Evolutionary conservation across 2,888 invertebrate genomes (phyloP).

Genomic region (Leucophenga maculata): DNA sequence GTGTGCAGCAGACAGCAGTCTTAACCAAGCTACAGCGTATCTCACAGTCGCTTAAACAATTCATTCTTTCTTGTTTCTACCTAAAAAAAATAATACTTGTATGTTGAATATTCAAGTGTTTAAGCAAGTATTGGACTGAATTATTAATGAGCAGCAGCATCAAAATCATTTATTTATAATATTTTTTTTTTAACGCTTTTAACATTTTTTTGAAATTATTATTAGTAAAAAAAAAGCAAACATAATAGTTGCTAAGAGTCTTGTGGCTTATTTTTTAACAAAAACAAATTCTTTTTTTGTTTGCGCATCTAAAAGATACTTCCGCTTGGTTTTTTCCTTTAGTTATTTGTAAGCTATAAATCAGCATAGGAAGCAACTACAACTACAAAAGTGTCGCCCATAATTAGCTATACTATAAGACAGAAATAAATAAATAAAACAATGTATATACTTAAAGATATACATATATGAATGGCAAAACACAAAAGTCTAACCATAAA

Average conservation of each 20-base stretch:
- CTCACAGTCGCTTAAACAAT: too few relatives aligned
- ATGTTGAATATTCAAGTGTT: conserved; percentile 12
- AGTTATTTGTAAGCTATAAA: conserved; percentile 8
- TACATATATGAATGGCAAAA: not conserved
- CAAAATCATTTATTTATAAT: not conserved
- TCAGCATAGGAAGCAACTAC: conserved; percentile 14
- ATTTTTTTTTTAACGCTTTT: not conserved
- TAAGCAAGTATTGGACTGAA: conserved; percentile 16
- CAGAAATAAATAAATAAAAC: not conserved
- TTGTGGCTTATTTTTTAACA: not conserved
- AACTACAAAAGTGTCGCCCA: not conserved
- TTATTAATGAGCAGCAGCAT: conserved; percentile 11
- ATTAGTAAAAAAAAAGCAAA: conserved; percentile 14
- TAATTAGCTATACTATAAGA: conserved; percentile 16
- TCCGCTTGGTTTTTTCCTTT: conserved; percentile 51
- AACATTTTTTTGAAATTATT: too few relatives aligned
- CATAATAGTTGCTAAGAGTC: conserved; percentile 17
- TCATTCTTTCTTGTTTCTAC: too few relatives aligned
- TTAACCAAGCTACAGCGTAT: too few relatives aligned
- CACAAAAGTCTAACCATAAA: conserved; percentile 9
- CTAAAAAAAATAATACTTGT: too few relatives aligned
- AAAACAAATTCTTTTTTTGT: not conserved
- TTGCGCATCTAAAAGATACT: conserved; percentile 36
- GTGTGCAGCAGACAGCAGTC: too few relatives aligned
- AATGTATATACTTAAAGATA: too few relatives aligned